These are phyloP conservation scores for Sinocyclocheilus anophthalmus DNA, from an alignment of 2,113 vertebrate genomes.

Conservation along the genomic window DNA sequence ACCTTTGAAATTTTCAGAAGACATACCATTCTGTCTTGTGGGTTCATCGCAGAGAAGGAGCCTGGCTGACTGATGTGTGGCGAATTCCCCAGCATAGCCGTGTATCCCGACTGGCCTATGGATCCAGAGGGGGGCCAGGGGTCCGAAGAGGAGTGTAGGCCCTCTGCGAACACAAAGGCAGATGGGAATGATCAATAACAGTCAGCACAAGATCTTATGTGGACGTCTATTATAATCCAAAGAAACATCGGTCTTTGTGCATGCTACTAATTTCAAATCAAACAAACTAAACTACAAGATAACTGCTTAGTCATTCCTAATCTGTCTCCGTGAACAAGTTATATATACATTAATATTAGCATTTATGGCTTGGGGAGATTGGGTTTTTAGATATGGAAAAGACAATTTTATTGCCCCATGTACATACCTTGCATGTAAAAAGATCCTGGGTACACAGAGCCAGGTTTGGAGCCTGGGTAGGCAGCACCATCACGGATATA, in stretches of 20 bases:
- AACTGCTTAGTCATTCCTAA: neutral
- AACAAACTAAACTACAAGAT: neutral
- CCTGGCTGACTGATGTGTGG: constrained; percentile 85
- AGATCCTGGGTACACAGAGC: constrained; percentile 87
- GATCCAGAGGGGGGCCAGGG: constrained; percentile 85
- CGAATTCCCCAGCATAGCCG: constrained; percentile 87
- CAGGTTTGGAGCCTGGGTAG: constrained; percentile 85
- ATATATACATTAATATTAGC: constrained; percentile 1
- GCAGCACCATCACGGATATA: constrained; percentile 85
- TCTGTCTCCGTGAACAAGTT: neutral
- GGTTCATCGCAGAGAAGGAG: constrained; percentile 87
- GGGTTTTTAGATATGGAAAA: neutral
- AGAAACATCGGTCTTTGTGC: neutral
- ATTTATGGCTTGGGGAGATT: neutral
- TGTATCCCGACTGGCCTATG: constrained; percentile 83
- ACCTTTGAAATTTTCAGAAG: neutral
- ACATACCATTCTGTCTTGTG: constrained; percentile 93
- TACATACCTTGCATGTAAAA: constrained; percentile 93
- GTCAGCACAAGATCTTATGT: neutral
- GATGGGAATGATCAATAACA: neutral
- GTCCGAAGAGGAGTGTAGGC: constrained; percentile 70
- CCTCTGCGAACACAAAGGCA: constrained; percentile 55
- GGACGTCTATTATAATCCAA: neutral
- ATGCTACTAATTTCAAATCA: too few relatives aligned
- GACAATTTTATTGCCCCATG: too few relatives aligned